phyloP scores from a whole-genome alignment of 2,888 invertebrate genomes.

The Ophioninae sp. region DNA sequence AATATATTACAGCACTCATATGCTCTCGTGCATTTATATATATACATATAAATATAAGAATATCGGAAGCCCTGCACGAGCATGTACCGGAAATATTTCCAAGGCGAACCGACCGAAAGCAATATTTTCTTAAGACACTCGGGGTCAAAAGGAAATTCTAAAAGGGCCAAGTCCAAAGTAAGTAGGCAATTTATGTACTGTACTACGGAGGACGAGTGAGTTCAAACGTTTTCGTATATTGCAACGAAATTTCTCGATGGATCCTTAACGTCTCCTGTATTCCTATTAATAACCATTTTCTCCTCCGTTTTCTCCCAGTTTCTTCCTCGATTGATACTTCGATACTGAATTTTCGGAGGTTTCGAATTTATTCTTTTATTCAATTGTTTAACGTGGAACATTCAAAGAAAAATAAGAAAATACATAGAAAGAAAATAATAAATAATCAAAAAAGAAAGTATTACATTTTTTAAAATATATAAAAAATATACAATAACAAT shows the following conservation, averaged over 20 bases:
- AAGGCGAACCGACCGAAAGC: slow-evolving; percentile 2
- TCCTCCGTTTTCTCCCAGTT: too few relatives aligned
- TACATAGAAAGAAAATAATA: background rate
- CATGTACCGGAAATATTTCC: background rate
- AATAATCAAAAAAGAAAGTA: too few relatives aligned
- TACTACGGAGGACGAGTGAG: background rate
- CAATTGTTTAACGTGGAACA: too few relatives aligned
- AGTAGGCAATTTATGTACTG: slow-evolving; percentile 26
- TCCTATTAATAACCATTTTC: too few relatives aligned
- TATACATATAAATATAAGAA: background rate
- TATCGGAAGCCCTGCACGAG: background rate
- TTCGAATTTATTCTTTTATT: too few relatives aligned
- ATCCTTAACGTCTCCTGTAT: background rate
- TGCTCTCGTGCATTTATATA: background rate
- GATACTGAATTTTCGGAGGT: background rate
- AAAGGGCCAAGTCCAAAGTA: slow-evolving; percentile 26
- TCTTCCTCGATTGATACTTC: background rate
- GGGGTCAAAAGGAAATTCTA: slow-evolving; percentile 23
- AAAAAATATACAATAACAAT: too few relatives aligned
- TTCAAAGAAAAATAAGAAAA: background rate
- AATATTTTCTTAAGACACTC: slow-evolving; percentile 28
- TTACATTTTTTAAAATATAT: too few relatives aligned
- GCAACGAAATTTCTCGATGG: background rate
- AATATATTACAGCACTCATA: slow-evolving; percentile 1
- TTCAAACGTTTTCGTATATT: background rate